Percentiles rank a stretch among this genome's conserved stretches.
These are phyloP conservation scores for Amphilophus citrinellus DNA, from an alignment of 2,113 vertebrate species.

Conservation along the genomic window DNA sequence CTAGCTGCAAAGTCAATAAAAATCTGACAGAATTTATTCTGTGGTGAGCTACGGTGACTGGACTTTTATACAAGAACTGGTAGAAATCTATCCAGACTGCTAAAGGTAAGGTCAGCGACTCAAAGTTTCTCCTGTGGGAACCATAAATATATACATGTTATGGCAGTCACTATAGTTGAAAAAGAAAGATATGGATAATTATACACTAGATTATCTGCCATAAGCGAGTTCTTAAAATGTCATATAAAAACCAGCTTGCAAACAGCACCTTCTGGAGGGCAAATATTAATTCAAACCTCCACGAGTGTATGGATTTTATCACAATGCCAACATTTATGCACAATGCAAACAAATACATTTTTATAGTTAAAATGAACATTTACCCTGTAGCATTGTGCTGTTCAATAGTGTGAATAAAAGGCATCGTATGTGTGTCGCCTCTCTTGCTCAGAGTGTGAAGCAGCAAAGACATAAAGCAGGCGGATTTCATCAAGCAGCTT, in stretches of 20 bases:
- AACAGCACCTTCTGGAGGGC: background rate
- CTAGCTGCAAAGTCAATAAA: too few species aligned
- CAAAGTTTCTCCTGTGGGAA: background rate
- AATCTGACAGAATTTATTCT: background rate
- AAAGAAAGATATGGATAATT: background rate
- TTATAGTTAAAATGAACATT: background rate
- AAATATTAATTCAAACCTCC: background rate
- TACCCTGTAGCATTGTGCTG: background rate
- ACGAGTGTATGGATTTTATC: background rate
- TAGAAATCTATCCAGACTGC: background rate
- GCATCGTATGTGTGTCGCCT: background rate
- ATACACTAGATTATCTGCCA: too few species aligned
- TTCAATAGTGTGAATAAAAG: background rate
- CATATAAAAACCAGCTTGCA: too few species aligned
- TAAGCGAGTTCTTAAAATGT: too few species aligned
- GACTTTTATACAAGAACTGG: background rate
- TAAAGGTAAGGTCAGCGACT: background rate
- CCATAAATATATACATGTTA: background rate
- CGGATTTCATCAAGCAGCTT: conserved; percentile 41
- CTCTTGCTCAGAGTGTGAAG: conserved; percentile 6
- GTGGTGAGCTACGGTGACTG: background rate
- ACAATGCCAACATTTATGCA: background rate
- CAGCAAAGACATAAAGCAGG: background rate
- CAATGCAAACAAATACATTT: background rate
- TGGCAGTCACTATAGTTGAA: background rate